phyloP scores from a whole-genome alignment of 2,888 invertebrate species.

The Lysandra coridon region DNA sequence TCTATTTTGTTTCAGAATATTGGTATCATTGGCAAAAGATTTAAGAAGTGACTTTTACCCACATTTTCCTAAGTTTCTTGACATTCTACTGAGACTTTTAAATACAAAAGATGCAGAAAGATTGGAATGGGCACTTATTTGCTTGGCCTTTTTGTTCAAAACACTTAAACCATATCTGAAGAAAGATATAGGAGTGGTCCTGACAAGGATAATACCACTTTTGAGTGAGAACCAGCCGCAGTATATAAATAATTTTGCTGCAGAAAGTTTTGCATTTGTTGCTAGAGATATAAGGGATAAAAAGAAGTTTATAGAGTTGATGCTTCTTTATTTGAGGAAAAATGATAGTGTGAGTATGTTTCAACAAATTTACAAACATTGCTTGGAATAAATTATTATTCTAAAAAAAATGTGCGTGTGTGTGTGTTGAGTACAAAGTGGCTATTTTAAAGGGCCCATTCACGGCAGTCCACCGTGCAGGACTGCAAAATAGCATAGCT shows the following conservation, averaged over 20 bases:
- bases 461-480: too few relatives aligned
- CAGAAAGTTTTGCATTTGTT: conserved; percentile 97
- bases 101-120: conserved; percentile 90
- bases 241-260: conserved; percentile 95
- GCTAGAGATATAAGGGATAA: conserved; percentile 93
- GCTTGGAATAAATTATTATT: neutral
- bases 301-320: conserved; percentile 84
- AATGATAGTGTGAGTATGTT: conserved; percentile 83
- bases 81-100: conserved; percentile 85
- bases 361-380: neutral
- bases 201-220: conserved; percentile 86
- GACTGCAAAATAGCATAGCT: too few relatives aligned
- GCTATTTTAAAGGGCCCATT: too few relatives aligned
- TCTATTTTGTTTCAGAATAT: conserved; percentile 79
- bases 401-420: too few relatives aligned
- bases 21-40: conserved; percentile 93
- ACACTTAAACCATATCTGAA: conserved; percentile 91
- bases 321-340: conserved; percentile 84
- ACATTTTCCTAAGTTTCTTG: conserved; percentile 89
- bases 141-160: conserved; percentile 95
- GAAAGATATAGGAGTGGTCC: conserved; percentile 87
- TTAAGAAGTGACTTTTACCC: conserved; percentile 93
- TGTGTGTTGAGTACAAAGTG: too few relatives aligned
- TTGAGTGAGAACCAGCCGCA: conserved; percentile 88
- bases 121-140: conserved; percentile 91